Evolutionary conservation across 35 echinoderm and acorn worm species (phyloP), one percentile per base, ranked within the genome.

Genomic region (Lytechinus pictus): DNA sequence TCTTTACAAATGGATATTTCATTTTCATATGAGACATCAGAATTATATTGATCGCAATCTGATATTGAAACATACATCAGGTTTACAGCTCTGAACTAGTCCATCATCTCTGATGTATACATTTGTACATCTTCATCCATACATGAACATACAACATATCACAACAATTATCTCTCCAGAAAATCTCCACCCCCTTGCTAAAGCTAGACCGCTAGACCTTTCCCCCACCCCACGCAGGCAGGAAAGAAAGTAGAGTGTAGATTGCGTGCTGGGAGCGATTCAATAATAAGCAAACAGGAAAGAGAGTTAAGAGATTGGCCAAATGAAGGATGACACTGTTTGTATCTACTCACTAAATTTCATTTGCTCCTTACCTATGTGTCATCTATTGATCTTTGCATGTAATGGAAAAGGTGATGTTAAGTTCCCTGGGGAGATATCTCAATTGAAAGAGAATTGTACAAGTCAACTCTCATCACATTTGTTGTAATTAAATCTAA

Each of bases 301-400:
- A 93, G 54, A 29, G 54, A 93, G 54, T 93, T 54, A 93, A 27
- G 52, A 57, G 91, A 93, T 93, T 53, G 91, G 8, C 91, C 54
- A 93, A 93, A 93, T 93, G 52, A 93, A 57, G 52, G n/a, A 29
- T 93, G 91, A 93, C 91, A 93, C n/a, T 93, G 91, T 93, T 93
- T 93, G 54, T 57, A 71, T 71, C 61, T 71, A 71, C 61, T 71
- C 61, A 71, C 61, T 71, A 71, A 71, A 71, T 71, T 71, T 71
- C 12, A 71, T 71, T 71, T 71, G 61, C 61, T 66, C 60, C 19
- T 66, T 10, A 66, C 11, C 60, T 71, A 71, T 71, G 61, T 71
- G 61, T 71, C 61, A 71, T 71, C 61, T 79, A 44, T 44, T 44
- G 33, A 44, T 44, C 33, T 44, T 44, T 44, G 4, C 7, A 79